Evolutionary conservation across 2,113 vertebrate species (phyloP).

Genomic region (Lamprotornis superbus): DNA sequence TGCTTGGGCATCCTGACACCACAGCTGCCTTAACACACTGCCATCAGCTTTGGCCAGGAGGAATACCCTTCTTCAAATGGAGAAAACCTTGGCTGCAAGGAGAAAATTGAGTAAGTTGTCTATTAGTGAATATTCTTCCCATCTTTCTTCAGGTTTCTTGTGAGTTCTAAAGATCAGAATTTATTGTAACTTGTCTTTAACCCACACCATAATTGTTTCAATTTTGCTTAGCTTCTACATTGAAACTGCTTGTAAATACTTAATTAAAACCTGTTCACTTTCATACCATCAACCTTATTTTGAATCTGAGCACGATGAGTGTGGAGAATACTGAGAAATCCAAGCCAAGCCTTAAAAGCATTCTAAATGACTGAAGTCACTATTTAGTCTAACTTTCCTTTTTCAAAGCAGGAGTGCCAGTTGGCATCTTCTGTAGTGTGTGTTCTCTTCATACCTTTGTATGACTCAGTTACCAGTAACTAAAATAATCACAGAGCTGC

Average conservation of each 20-base stretch:
- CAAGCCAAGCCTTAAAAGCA: slow-evolving; percentile 61
- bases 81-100: neutral
- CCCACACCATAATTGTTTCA: neutral
- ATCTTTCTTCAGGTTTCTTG: neutral
- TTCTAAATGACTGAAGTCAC: slow-evolving; percentile 65
- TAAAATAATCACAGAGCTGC: slow-evolving; percentile 13
- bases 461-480: slow-evolving; percentile 16
- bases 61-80: neutral
- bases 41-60: neutral
- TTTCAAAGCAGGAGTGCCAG: slow-evolving; percentile 30
- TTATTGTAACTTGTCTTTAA: neutral
- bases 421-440: slow-evolving; percentile 11
- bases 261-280: neutral
- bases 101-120: neutral
- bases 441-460: slow-evolving; percentile 17
- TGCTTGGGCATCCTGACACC: neutral
- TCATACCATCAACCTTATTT: neutral
- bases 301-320: neutral
- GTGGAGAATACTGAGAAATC: neutral
- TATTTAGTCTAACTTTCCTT: slow-evolving; percentile 63
- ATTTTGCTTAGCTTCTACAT: neutral
- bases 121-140: neutral
- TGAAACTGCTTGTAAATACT: neutral
- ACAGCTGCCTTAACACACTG: neutral
- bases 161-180: neutral